Evolutionary conservation across 1,140 invertebrate genomes (phyloP), one percentile per base, ranked within the genome.

Genomic region (Eumaeus atala): DNA sequence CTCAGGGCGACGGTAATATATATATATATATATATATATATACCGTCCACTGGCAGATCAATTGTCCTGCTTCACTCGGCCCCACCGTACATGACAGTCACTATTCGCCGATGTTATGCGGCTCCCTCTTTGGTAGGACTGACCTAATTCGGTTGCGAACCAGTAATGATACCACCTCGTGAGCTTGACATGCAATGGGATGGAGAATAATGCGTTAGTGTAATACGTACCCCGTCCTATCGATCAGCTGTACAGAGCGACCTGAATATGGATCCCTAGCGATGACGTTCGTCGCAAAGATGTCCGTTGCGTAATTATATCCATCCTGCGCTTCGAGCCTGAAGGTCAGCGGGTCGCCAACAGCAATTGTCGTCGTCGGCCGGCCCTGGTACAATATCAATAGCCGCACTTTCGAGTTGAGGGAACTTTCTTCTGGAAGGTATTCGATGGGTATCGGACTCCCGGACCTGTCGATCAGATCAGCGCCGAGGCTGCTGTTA

Each of bases 251-350:
- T 21, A 97, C 95, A 36, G 94, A 95, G 72, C 95, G 87, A 47
- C 95, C 95, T 0, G 95, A 94, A 73, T 97, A 97, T 0, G 96
- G 95, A 90, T 97, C 95, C 73, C 95, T 91, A 1, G 95, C 96
- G n/a, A 97, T 93, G 0, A 97, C 95, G 78, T 97, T 96, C 0
- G 95, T 97, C 1, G 96, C 96, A 73, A 97, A 97, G 54, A 97
- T 97, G 67, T 97, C 96, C 0, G 93, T 93, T 0, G 92, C 91
- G 62, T 96, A 95, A 78, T 95, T 96, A 69, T 95, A 95, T 62
- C 95, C 95, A 73, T 95, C 94, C 81, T 96, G 93, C 0, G 95
- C 93, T 89, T 97, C 95, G 28, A 97, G 77, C 54, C 95, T 90
- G 87, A 97, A 97, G 1, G 95, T 97, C 0, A 97, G 79, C 0